A percentile compares a stretch with the other conserved stretches of the same genome.
phyloP scores from a whole-genome alignment of 2,888 invertebrate species.

The Hedychridium roseum region DNA sequence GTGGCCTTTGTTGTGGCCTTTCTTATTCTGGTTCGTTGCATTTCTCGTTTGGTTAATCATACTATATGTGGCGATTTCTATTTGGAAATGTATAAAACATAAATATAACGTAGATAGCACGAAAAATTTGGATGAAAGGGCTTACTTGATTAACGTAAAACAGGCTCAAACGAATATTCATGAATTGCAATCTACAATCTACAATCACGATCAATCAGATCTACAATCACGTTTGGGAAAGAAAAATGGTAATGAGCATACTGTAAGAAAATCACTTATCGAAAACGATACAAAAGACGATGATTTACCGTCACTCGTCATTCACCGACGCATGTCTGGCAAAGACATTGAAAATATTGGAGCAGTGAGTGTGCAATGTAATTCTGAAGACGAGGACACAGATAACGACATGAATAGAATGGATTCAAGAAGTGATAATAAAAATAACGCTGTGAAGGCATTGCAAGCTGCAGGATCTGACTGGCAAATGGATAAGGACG shows the following conservation, averaged over 20 bases:
- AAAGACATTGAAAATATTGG: constrained; percentile 29
- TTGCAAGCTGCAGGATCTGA: constrained; percentile 37
- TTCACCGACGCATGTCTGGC: constrained; percentile 37
- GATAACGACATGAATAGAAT: constrained; percentile 3
- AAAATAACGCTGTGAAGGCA: constrained; percentile 36
- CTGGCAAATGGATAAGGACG: constrained; percentile 17
- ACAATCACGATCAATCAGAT: too few species aligned
- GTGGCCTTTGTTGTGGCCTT: constrained; percentile 30
- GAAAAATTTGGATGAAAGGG: not conserved
- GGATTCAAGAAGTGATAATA: constrained; percentile 2
- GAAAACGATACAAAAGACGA: constrained; percentile 13
- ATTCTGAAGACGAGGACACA: constrained; percentile 3
- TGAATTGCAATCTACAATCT: too few species aligned
- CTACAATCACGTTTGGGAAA: too few species aligned
- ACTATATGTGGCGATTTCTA: constrained; percentile 22
- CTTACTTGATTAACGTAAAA: constrained; percentile 1
- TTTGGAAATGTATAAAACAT: constrained; percentile 20
- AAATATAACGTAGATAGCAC: not conserved
- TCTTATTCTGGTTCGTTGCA: constrained; percentile 39
- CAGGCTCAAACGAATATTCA: not conserved
- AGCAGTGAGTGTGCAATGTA: constrained; percentile 17
- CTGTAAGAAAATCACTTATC: not conserved
- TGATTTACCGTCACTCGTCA: constrained; percentile 37
- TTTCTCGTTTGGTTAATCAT: constrained; percentile 43
- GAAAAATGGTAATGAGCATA: not conserved